Conservation (phyloP, 2,113 vertebrate genomes). For the Lampris incognitus region DNA sequence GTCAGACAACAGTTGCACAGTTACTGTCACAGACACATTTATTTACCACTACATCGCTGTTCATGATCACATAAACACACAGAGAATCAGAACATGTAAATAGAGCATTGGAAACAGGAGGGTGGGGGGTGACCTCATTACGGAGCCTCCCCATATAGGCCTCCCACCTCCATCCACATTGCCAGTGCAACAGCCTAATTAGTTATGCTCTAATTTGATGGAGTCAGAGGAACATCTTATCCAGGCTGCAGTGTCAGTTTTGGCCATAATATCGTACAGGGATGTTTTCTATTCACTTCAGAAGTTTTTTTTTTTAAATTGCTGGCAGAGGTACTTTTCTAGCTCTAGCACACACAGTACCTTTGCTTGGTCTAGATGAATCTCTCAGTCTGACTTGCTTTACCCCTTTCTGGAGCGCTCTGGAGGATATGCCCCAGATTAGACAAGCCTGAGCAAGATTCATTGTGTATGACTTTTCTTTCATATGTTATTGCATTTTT, state of each 20-base stretch:
- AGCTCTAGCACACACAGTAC: not conserved
- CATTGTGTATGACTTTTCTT: too few species aligned
- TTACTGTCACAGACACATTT: not conserved
- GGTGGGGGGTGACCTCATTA: constrained; percentile 77
- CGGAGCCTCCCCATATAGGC: constrained; percentile 70
- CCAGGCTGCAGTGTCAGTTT: constrained; percentile 50
- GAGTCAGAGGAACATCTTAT: constrained; percentile 54
- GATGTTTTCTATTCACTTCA: not conserved
- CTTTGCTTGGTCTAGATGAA: not conserved
- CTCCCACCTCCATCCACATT: constrained; percentile 69
- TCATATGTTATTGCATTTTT: too few species aligned
- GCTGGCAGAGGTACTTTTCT: not conserved
- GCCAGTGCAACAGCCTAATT: constrained; percentile 78
- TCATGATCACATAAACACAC: constrained; percentile 7
- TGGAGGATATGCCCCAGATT: too few species aligned
- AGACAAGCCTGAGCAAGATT: too few species aligned
- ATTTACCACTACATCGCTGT: not conserved
- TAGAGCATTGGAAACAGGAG: constrained; percentile 68
- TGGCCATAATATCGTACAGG: not conserved
- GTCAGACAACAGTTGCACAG: too few species aligned
- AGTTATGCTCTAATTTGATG: constrained; percentile 83
- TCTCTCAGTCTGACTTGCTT: not conserved
- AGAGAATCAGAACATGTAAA: constrained; percentile 61
- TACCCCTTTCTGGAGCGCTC: not conserved
- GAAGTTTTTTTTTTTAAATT: not conserved